Percentiles rank a stretch among this genome's conserved stretches.
phyloP scores from a whole-genome alignment of 92 coral and sea anemone genomes.

The Zoanthus gigantus region DNA sequence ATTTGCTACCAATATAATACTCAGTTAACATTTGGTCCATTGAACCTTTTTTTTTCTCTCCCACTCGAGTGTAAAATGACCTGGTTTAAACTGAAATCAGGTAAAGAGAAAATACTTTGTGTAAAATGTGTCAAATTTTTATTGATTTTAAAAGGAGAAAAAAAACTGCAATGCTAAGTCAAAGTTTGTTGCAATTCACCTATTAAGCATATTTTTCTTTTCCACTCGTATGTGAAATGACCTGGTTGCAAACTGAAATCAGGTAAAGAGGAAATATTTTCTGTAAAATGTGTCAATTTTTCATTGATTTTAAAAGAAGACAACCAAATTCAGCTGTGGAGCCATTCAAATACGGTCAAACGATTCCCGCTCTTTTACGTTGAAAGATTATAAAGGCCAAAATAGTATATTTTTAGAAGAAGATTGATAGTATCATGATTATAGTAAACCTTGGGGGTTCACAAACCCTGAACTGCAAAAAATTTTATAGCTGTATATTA shows the following conservation, averaged over 20 bases:
- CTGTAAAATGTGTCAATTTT: not conserved
- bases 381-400: constrained; percentile 28
- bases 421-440: constrained; percentile 29
- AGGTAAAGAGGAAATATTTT: not conserved
- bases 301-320: not conserved
- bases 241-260: not conserved
- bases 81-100: not conserved
- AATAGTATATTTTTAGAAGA: constrained; percentile 55
- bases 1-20: no score
- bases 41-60: no score
- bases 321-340: not conserved
- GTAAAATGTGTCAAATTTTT: not conserved
- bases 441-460: constrained; percentile 39
- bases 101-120: not conserved
- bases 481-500: constrained; percentile 54
- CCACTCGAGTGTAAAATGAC: not conserved
- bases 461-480: constrained; percentile 40
- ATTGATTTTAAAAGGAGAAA: not conserved
- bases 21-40: no score
- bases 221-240: not conserved
- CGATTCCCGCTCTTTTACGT: constrained; percentile 47
- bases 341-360: constrained; percentile 25
- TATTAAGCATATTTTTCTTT: no score
- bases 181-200: no score
- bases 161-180: not conserved